These are phyloP conservation scores for Apotomis turbidana DNA, from an alignment of 2,888 invertebrate genomes.

Conservation along the genomic window DNA sequence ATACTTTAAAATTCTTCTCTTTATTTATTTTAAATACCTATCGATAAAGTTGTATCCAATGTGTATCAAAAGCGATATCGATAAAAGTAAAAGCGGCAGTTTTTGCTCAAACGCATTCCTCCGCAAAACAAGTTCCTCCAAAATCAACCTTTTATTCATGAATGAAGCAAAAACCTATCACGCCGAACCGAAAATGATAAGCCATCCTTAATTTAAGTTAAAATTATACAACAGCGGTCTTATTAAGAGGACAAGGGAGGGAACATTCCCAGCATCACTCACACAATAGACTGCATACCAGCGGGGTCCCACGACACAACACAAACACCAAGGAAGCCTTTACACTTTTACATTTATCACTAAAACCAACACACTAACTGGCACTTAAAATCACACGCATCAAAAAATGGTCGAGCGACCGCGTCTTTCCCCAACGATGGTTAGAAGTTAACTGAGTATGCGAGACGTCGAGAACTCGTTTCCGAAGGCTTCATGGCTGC, in stretches of 20 bases:
- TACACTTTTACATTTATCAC: slow-evolving; percentile 34
- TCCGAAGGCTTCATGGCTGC: slow-evolving; percentile 58
- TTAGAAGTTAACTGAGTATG: slow-evolving; percentile 25
- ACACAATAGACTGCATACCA: slow-evolving; percentile 64
- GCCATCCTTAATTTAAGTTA: slow-evolving; percentile 25
- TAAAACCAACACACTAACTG: slow-evolving; percentile 20
- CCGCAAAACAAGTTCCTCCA: slow-evolving; percentile 11
- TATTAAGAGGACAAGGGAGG: slow-evolving; percentile 47
- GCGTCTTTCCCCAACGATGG: neutral
- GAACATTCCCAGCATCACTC: slow-evolving; percentile 52
- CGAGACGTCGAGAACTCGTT: slow-evolving; percentile 54
- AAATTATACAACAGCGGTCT: slow-evolving; percentile 28
- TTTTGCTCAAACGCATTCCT: slow-evolving; percentile 20
- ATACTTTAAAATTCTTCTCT: too few species aligned
- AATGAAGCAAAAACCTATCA: slow-evolving; percentile 33
- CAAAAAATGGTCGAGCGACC: neutral
- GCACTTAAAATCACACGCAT: slow-evolving; percentile 23
- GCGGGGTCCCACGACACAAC: slow-evolving; percentile 63
- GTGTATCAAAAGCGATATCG: neutral
- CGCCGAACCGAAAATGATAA: slow-evolving; percentile 28
- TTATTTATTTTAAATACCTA: too few species aligned
- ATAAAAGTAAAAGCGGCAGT: neutral
- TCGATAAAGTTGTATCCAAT: too few species aligned
- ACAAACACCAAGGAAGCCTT: slow-evolving; percentile 4
- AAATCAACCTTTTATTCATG: slow-evolving; percentile 26